phyloP scores from a whole-genome alignment of 2,113 vertebrate species.

The Pseudonaja textilis region DNA sequence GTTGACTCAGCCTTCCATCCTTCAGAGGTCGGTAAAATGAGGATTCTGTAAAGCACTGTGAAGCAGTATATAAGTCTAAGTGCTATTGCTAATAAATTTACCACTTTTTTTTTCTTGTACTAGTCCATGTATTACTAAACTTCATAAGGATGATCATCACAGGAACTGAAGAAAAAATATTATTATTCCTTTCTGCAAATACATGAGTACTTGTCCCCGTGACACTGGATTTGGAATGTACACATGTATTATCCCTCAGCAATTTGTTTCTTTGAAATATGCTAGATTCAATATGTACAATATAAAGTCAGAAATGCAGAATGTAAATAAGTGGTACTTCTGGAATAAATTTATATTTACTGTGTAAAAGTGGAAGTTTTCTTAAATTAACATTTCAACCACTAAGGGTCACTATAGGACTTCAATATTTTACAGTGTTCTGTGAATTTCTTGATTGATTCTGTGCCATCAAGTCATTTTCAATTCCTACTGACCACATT shows the following conservation, averaged over 20 bases:
- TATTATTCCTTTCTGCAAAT: neutral
- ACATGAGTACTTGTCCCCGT: neutral
- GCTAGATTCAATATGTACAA: conserved; percentile 11
- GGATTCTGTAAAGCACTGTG: neutral
- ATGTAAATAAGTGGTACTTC: neutral
- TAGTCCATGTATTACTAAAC: neutral
- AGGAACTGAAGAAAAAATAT: neutral
- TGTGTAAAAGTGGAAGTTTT: neutral
- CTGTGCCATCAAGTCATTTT: neutral
- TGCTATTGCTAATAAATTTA: neutral
- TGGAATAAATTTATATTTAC: neutral
- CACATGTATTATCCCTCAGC: neutral
- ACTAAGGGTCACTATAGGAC: conserved; percentile 29
- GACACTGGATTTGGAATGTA: neutral
- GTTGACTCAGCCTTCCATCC: too few relatives aligned
- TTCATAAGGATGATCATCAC: conserved; percentile 2
- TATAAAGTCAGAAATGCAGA: neutral
- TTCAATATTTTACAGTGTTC: neutral
- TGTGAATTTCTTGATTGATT: neutral
- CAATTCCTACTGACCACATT: neutral
- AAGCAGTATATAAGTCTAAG: neutral
- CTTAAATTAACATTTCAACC: neutral
- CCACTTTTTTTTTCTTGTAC: neutral
- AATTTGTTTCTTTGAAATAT: neutral
- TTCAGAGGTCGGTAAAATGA: too few relatives aligned